Evolutionary conservation across 2,797 vertebrate genomes (phyloP).

Genomic region (Thripadectes ignobilis): DNA sequence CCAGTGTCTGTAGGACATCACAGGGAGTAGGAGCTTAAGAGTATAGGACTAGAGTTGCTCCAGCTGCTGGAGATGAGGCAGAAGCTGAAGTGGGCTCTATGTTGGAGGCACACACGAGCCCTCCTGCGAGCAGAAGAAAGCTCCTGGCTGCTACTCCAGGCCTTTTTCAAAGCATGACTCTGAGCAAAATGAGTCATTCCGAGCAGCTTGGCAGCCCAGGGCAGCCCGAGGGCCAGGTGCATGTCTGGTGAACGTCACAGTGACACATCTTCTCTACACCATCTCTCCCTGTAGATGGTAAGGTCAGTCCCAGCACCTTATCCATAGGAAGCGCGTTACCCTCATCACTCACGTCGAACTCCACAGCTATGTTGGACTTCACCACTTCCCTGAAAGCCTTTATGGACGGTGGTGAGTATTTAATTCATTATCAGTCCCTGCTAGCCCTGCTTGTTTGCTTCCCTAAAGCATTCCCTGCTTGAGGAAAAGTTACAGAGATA

Average conservation of each 20-base stretch:
- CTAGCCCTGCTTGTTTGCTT: not conserved
- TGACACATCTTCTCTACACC: slow-evolving; percentile 46
- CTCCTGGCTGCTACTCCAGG: not conserved
- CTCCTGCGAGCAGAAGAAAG: not conserved
- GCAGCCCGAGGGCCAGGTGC: not conserved
- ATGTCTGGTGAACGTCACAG: not conserved
- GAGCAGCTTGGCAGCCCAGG: not conserved
- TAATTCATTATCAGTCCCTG: not conserved
- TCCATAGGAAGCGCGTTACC: slow-evolving; percentile 82
- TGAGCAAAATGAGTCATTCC: slow-evolving; percentile 10
- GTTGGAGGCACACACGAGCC: not conserved
- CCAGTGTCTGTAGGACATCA: not conserved
- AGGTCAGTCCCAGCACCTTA: slow-evolving; percentile 80
- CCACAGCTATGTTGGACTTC: slow-evolving; percentile 83
- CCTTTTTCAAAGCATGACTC: not conserved
- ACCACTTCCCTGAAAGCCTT: slow-evolving; percentile 85
- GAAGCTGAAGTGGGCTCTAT: not conserved
- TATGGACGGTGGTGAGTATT: slow-evolving; percentile 84
- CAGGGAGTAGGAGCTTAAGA: not conserved
- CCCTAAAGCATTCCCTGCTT: not conserved
- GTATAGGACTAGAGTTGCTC: not conserved
- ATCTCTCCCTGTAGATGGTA: slow-evolving; percentile 80
- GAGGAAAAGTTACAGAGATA: slow-evolving; percentile 18
- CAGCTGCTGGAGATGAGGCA: not conserved
- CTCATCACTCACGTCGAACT: slow-evolving; percentile 78